Percentiles rank a stretch among this genome's conserved stretches.
phyloP scores from a whole-genome alignment of 2,888 invertebrate species.

The Barypeithes pellucidus region DNA sequence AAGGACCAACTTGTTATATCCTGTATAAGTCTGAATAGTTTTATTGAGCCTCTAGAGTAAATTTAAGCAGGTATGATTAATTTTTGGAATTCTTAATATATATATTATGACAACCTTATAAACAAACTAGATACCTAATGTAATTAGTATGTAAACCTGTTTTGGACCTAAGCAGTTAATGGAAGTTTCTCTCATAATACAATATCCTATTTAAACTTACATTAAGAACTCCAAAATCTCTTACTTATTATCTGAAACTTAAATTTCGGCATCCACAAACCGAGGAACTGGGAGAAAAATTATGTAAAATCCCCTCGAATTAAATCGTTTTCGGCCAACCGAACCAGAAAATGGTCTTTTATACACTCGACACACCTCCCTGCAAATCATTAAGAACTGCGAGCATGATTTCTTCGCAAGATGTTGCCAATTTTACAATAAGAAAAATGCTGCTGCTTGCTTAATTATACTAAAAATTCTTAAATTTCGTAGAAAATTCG shows the following conservation, averaged over 20 bases:
- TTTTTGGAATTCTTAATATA: too few species aligned
- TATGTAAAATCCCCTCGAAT: slow-evolving; percentile 53
- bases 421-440: slow-evolving; percentile 33
- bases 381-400: slow-evolving; percentile 50
- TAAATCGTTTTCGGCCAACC: slow-evolving; percentile 55
- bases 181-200: neutral
- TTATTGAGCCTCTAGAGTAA: too few species aligned
- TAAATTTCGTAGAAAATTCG: too few species aligned
- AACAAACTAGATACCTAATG: too few species aligned
- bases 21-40: too few species aligned
- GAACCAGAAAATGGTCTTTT: slow-evolving; percentile 56
- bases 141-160: too few species aligned
- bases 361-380: slow-evolving; percentile 54
- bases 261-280: slow-evolving; percentile 28
- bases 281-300: slow-evolving; percentile 51
- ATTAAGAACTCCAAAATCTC: neutral
- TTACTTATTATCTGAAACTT: slow-evolving; percentile 30
- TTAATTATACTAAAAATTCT: too few species aligned
- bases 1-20: too few species aligned
- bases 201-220: neutral
- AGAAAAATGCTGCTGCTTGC: too few species aligned
- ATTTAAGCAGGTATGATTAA: too few species aligned
- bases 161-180: neutral
- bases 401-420: slow-evolving; percentile 37
- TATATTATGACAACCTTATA: too few species aligned